phyloP scores from a whole-genome alignment of 2,797 vertebrate genomes.

The Ctenosaura bakeri region DNA sequence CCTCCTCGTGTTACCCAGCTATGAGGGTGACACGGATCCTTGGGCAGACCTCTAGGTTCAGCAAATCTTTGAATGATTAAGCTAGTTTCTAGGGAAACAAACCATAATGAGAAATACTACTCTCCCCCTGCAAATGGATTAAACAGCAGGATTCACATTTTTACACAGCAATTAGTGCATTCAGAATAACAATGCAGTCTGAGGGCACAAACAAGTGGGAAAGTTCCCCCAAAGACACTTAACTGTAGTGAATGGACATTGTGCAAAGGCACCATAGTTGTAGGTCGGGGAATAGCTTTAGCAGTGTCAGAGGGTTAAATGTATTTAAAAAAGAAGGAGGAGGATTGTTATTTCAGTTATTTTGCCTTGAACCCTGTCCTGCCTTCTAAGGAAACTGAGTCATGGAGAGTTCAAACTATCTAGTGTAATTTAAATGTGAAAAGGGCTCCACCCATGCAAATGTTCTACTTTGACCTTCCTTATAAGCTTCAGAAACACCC shows the following conservation, averaged over 20 bases:
- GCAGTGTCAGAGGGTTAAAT: neutral
- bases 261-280: neutral
- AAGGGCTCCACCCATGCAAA: neutral
- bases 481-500: neutral
- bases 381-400: no score
- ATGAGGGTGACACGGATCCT: slow-evolving; percentile 65
- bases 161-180: slow-evolving; percentile 39
- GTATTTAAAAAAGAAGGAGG: no score
- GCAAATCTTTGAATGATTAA: slow-evolving; percentile 55
- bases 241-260: neutral
- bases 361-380: neutral
- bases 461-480: neutral
- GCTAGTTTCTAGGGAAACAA: neutral
- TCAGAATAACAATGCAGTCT: slow-evolving; percentile 60
- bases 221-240: neutral
- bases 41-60: slow-evolving; percentile 62
- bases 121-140: slow-evolving; percentile 57
- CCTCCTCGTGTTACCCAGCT: slow-evolving; percentile 43
- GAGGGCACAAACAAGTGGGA: slow-evolving; percentile 2
- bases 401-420: neutral
- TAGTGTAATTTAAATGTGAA: neutral
- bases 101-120: slow-evolving; percentile 48
- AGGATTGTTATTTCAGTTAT: neutral
- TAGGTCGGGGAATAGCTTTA: neutral
- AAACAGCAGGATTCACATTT: slow-evolving; percentile 55